Percentiles rank a stretch among this genome's conserved stretches.
These are phyloP conservation scores for Spheniscus humboldti DNA, from an alignment of 2,797 vertebrate genomes.

Conservation along the genomic window DNA sequence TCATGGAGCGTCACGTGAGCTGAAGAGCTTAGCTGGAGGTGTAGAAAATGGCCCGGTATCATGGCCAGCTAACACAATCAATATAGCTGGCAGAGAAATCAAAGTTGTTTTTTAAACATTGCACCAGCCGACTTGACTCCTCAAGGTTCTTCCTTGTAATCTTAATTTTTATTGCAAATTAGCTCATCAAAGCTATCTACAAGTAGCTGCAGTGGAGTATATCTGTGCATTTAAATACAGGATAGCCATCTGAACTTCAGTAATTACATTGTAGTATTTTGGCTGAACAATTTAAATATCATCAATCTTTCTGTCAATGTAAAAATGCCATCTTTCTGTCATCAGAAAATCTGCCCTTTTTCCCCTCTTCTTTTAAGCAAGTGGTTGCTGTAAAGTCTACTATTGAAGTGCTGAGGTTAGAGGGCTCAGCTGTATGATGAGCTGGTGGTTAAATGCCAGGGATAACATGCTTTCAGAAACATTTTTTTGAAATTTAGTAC, in stretches of 20 bases:
- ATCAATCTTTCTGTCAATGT: not conserved
- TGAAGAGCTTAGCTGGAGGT: not conserved
- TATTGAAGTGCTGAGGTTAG: constrained; percentile 12
- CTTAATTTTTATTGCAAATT: not conserved
- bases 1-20: not conserved
- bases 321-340: constrained; percentile 3
- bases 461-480: constrained; percentile 17
- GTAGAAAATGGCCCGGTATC: not conserved
- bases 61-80: not conserved
- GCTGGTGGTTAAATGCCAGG: not conserved
- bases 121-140: not conserved
- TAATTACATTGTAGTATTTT: not conserved
- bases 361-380: not conserved
- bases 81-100: not conserved
- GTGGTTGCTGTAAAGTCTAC: not conserved
- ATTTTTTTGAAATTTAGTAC: not conserved
- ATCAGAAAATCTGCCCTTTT: not conserved
- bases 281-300: not conserved
- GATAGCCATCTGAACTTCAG: not conserved
- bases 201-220: not conserved
- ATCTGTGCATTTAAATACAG: not conserved
- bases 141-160: not conserved
- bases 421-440: not conserved
- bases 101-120: not conserved
- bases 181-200: not conserved